Conservation (phyloP, 2,797 vertebrate genomes). For the Apodemus agrarius region DNA sequence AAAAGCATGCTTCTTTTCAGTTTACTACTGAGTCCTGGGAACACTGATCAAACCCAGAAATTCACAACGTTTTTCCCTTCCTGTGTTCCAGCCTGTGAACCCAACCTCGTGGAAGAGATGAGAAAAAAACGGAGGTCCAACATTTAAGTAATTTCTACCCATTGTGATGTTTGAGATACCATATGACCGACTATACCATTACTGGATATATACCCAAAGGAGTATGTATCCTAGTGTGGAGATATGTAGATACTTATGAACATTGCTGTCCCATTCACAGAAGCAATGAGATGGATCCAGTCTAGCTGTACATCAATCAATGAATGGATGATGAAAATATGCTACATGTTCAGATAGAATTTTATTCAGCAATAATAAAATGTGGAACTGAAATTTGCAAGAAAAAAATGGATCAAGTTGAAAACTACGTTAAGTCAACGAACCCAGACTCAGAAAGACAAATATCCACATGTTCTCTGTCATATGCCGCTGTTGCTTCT, state of each 20-base stretch:
- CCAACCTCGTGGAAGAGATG: neutral
- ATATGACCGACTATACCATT: neutral
- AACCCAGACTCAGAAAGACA: neutral
- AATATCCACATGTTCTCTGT: neutral
- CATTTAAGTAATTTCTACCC: neutral
- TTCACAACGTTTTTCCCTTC: neutral
- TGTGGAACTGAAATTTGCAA: neutral
- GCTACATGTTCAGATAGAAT: neutral
- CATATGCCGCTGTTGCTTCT: neutral
- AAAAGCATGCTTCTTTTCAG: neutral
- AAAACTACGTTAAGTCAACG: neutral
- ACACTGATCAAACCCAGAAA: neutral
- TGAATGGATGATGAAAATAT: neutral
- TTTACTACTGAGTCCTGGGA: neutral
- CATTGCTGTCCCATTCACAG: neutral
- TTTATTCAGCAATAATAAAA: neutral
- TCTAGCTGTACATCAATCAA: neutral
- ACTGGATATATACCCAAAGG: neutral
- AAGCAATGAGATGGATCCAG: neutral
- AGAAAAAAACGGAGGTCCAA: neutral
- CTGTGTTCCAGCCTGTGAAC: neutral
- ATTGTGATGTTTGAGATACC: neutral
- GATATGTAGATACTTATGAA: neutral
- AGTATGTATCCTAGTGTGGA: neutral
- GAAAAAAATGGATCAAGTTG: neutral